Base-by-base conservation (phyloP, 37 sponge, comb jelly and placozoan species). In the Haliclona indistincta region DNA sequence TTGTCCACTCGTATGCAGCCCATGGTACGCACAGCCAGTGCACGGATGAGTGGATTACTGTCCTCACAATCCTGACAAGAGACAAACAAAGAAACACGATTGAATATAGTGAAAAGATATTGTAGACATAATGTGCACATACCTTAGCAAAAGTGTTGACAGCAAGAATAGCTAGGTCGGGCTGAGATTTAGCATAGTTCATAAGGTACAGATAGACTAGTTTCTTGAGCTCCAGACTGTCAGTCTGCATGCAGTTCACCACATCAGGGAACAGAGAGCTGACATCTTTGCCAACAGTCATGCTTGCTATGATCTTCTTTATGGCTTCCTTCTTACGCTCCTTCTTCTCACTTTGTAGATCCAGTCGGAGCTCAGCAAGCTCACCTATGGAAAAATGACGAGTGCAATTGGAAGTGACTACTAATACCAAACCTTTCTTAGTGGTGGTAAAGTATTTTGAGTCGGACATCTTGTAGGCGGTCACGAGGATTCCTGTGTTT, bases 211-310 rank as follows among this genome's bases (percentile, higher is more conserved):
- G 89, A 58, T 98, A 98, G 64, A 98, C 99, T 67, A 98, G 82
- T 42, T 98, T 98, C 86, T 98, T 98, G 65, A 98, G 88, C 81
- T 98, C 99, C 61, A 98, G 79, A 68, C 95, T 95, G 66, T 95
- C 96, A 11, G 99, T 98, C 71, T 98, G 99, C 90, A 95, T 98
- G 82, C 99, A 98, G 74, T 94, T 98, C 49, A 95, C 84, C 32
- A 98, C 96, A 67, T 98, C 99, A 15, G 99, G 90, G 63, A 98
- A 98, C 47, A 96, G 76, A 6, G 97, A 89, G 66, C 95, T 94
- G 40, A 98, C 99, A 58, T 98, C 99, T 54, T 98, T 98, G 22
- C 99, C 99, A 65, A 98, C 95, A 15, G 99, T 98, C 99, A 98
- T 98, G 70, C 78, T 98, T 34, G 99, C 99, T 76, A 98, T 98